phyloP scores from a whole-genome alignment of 1,140 invertebrate species.

The Eriosoma lanigerum region DNA sequence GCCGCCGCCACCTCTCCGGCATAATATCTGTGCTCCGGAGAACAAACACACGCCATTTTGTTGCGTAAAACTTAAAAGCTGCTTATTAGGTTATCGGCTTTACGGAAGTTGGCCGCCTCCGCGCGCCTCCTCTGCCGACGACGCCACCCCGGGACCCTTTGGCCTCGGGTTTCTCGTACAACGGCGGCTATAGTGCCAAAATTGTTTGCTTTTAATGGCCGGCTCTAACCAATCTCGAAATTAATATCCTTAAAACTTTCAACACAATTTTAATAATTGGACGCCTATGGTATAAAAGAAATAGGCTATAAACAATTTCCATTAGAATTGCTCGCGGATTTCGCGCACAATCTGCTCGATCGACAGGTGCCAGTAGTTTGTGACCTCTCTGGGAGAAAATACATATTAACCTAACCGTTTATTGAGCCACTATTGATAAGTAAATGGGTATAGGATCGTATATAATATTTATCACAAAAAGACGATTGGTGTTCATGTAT shows the following conservation, averaged over 20 bases:
- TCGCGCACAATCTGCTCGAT: too few species aligned
- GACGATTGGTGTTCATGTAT: too few species aligned
- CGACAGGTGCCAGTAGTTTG: too few species aligned
- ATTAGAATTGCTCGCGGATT: too few species aligned
- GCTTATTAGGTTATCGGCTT: constrained; percentile 52
- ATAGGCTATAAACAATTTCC: background rate
- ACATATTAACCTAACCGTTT: too few species aligned
- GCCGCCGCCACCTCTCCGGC: background rate
- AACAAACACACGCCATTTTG: constrained; percentile 50
- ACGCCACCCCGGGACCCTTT: constrained; percentile 23
- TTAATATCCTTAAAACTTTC: constrained; percentile 50
- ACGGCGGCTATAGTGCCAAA: constrained; percentile 30
- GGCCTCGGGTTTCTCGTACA: constrained; percentile 1
- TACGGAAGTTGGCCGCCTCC: constrained; percentile 44
- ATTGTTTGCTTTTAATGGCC: constrained; percentile 50
- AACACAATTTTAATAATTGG: constrained; percentile 48
- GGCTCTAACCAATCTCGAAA: constrained; percentile 50
- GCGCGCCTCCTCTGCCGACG: background rate
- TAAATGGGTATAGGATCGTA: too few species aligned
- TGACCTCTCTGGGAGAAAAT: too few species aligned
- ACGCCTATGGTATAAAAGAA: background rate
- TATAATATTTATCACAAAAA: too few species aligned
- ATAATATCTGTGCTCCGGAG: background rate
- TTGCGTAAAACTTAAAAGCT: constrained; percentile 51
- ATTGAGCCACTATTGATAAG: too few species aligned